Evolutionary conservation across 2,888 invertebrate species (phyloP), one percentile per base, ranked within the genome.

Genomic region (Megaustenia siamemsis): DNA sequence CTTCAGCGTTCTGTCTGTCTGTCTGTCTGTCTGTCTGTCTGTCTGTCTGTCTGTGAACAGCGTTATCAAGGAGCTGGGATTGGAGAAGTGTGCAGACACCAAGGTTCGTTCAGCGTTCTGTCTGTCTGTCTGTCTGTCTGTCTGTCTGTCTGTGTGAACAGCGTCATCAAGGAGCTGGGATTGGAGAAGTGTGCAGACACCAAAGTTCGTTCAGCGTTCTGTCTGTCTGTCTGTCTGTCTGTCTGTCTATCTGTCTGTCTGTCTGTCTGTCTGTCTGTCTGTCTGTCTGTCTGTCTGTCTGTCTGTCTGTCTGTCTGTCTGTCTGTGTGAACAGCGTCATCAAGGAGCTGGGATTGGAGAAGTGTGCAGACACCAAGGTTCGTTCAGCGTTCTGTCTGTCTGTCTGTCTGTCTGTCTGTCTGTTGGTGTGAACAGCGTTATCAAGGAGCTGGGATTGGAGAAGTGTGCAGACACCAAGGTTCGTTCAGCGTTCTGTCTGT

Each of bases 281-380:
- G 79, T 79, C 24, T 63, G 60, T 79, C n/a, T 63, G 66, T 79
- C 18, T 79, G 79, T 63, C 24, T 75, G 75, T 75, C 24, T 75
- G 75, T 75, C 24, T 75, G 75, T 75, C 24, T 75, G 75, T 75
- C 24, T 45, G 75, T 45, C 24, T 75, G 75, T 75, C 24, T 75
- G 49, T 32, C 18, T 45, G 49, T 45, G 43, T 63, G n/a, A n/a
- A n/a, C n/a, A n/a, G n/a, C n/a, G n/a, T n/a, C n/a, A n/a, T n/a
- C n/a, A n/a, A n/a, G n/a, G n/a, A n/a, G n/a, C n/a, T n/a, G n/a
- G n/a, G n/a, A n/a, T n/a, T n/a, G n/a, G n/a, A n/a, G n/a, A n/a
- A n/a, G n/a, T n/a, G n/a, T n/a, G n/a, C n/a, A n/a, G n/a, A n/a
- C n/a, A n/a, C n/a, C n/a, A n/a, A n/a, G n/a, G n/a, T n/a, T n/a